phyloP scores from a whole-genome alignment of 2,797 vertebrate genomes.

The Chaetophractus vellerosus region DNA sequence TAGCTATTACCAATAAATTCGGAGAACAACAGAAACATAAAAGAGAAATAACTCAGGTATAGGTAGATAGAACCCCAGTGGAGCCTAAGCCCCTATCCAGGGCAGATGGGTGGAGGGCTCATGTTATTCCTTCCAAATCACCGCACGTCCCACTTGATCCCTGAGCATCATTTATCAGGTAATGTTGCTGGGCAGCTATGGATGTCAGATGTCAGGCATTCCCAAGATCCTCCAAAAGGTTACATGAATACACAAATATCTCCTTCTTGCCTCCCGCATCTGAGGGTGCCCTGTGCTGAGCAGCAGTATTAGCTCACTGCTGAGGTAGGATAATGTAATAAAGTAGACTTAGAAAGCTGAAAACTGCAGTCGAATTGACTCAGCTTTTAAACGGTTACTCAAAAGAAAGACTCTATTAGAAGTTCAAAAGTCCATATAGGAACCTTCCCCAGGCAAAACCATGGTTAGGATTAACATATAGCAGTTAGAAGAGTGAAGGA shows the following conservation, averaged over 20 bases:
- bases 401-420: constrained; percentile 58
- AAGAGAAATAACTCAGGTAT: neutral
- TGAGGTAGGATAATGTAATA: neutral
- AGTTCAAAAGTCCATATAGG: constrained; percentile 58
- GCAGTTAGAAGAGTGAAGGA: neutral
- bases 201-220: neutral
- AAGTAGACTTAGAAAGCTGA: constrained; percentile 56
- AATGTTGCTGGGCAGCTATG: neutral
- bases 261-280: neutral
- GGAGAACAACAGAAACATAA: neutral
- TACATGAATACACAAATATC: neutral
- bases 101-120: neutral
- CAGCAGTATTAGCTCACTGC: neutral
- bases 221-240: neutral
- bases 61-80: neutral
- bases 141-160: neutral
- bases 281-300: neutral
- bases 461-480: neutral
- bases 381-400: constrained; percentile 73
- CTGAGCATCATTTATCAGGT: neutral
- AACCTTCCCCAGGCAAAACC: neutral
- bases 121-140: neutral
- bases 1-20: neutral
- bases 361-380: constrained; percentile 69
- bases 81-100: neutral